These are phyloP conservation scores for Bimastos eiseni DNA, from an alignment of 2,888 invertebrate genomes.

Conservation along the genomic window DNA sequence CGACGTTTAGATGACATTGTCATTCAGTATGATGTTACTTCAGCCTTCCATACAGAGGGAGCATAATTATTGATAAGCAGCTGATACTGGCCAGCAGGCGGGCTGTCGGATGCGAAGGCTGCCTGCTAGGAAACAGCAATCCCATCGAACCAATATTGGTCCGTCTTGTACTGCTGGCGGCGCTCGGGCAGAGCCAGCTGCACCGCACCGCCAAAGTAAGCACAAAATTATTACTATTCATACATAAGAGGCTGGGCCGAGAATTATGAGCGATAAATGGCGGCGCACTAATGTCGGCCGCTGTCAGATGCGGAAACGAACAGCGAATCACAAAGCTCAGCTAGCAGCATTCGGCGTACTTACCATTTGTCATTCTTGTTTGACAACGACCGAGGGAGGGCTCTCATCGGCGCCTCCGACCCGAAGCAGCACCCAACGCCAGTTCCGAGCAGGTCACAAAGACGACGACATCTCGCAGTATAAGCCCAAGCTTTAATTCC, in stretches of 20 bases:
- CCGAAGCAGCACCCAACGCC: neutral
- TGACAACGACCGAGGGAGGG: neutral
- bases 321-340: conserved; percentile 13
- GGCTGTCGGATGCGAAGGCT: conserved; percentile 4
- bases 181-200: neutral
- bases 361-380: conserved; percentile 5
- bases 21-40: conserved; percentile 8
- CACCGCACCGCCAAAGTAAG: neutral
- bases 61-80: conserved; percentile 15
- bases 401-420: neutral
- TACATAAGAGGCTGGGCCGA: neutral
- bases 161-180: neutral
- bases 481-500: neutral
- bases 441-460: neutral
- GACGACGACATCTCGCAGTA: neutral
- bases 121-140: neutral
- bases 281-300: neutral
- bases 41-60: neutral
- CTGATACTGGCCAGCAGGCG: neutral
- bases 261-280: conserved; percentile 13
- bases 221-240: conserved; percentile 1
- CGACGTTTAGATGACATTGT: conserved; percentile 17
- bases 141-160: neutral
- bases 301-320: neutral
- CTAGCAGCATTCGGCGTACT: neutral